A percentile compares a stretch with the other conserved stretches of the same genome.
Conservation (phyloP, 2,888 invertebrate species). For the Nomada lathburiana region DNA sequence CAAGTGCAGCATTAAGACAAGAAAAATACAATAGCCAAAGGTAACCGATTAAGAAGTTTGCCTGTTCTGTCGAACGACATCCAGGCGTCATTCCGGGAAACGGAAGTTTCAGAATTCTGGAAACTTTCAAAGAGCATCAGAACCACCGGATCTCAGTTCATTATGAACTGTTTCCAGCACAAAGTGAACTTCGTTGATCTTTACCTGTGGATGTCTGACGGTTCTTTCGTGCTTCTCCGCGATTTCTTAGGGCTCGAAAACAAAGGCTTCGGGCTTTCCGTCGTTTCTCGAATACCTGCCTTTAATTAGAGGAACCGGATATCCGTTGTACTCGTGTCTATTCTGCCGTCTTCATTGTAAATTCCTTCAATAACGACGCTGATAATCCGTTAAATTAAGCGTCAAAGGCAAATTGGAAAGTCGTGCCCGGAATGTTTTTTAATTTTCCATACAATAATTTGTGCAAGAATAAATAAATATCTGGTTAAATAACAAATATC, state of each 20-base stretch:
- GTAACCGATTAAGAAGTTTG: slow-evolving; percentile 49
- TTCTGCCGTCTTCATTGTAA: not conserved
- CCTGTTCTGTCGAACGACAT: slow-evolving; percentile 11
- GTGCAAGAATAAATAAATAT: too few species aligned
- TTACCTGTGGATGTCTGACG: slow-evolving; percentile 8
- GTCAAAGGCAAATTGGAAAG: not conserved
- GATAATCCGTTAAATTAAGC: not conserved
- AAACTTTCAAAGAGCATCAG: slow-evolving; percentile 47
- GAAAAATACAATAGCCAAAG: not conserved
- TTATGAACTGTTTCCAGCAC: slow-evolving; percentile 64
- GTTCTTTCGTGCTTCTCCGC: slow-evolving; percentile 24
- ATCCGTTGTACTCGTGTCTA: not conserved
- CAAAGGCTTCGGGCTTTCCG: not conserved
- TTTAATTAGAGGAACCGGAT: not conserved
- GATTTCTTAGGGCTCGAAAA: slow-evolving; percentile 8
- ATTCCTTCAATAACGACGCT: not conserved
- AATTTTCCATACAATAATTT: too few species aligned
- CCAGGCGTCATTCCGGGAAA: slow-evolving; percentile 24
- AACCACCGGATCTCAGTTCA: slow-evolving; percentile 49
- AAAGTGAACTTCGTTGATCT: slow-evolving; percentile 62
- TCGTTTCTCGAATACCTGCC: too few species aligned
- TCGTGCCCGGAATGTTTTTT: too few species aligned
- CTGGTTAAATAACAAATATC: too few species aligned
- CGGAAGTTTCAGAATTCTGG: slow-evolving; percentile 54
- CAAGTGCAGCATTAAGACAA: not conserved